Conservation (phyloP, 2,888 invertebrate species). For the Dioctria linearis region DNA sequence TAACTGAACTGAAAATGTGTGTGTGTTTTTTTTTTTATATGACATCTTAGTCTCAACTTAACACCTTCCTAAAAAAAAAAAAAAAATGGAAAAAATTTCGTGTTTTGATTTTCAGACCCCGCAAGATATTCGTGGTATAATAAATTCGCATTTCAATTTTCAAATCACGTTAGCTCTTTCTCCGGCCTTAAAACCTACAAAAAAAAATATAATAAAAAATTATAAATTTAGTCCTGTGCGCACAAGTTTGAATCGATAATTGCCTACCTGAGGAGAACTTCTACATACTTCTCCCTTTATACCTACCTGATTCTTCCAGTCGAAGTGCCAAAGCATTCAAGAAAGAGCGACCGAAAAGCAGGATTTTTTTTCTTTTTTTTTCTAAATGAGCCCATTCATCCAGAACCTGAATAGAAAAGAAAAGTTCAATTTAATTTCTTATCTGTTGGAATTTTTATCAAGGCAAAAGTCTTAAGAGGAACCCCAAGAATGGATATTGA, state of each 20-base stretch:
- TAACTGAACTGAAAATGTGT: too few species aligned
- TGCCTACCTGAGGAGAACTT: background rate
- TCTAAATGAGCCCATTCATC: slow-evolving; percentile 13
- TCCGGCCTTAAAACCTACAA: background rate
- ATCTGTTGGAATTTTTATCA: slow-evolving; percentile 10
- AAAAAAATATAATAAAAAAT: background rate
- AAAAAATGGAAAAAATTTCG: too few species aligned
- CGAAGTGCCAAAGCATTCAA: background rate
- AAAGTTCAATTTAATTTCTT: slow-evolving; percentile 29
- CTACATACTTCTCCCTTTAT: background rate
- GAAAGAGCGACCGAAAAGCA: background rate
- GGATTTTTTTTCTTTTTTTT: background rate
- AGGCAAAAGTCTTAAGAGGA: background rate
- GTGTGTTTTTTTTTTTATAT: background rate
- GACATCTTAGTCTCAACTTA: background rate
- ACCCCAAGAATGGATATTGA: slow-evolving; percentile 2
- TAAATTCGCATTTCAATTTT: background rate
- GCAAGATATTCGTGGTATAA: too few species aligned
- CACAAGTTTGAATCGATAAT: background rate
- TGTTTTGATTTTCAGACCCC: too few species aligned
- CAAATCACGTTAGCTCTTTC: slow-evolving; percentile 27
- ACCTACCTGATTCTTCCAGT: background rate
- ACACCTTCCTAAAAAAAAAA: background rate
- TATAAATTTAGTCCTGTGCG: background rate
- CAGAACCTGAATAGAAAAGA: background rate